phyloP scores from a whole-genome alignment of 1,140 invertebrate genomes.

The Paramacrobiotus metropolitanus region DNA sequence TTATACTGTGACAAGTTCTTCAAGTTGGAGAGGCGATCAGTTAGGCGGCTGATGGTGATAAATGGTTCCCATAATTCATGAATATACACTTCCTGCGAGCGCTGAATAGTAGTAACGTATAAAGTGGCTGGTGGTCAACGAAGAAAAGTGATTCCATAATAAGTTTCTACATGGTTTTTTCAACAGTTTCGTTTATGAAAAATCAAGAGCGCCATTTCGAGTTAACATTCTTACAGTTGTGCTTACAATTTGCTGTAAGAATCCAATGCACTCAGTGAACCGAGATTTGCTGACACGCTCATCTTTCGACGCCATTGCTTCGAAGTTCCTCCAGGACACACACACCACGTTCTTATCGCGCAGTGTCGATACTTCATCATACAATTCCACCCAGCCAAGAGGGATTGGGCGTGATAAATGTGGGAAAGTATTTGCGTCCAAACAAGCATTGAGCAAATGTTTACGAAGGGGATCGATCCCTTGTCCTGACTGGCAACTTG shows the following conservation, averaged over 20 bases:
- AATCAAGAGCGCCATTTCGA: too few species aligned
- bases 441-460: conserved; percentile 6
- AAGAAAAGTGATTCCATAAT: too few species aligned
- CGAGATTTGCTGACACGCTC: background rate
- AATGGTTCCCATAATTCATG: too few species aligned
- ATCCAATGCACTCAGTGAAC: background rate
- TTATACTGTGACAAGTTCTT: too few species aligned
- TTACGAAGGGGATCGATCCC: conserved; percentile 10
- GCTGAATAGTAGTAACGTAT: too few species aligned
- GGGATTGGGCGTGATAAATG: conserved; percentile 7
- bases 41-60: too few species aligned
- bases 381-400: conserved; percentile 6
- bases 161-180: too few species aligned
- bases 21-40: too few species aligned
- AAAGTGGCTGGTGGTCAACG: too few species aligned
- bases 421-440: conserved; percentile 5
- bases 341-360: conserved; percentile 9
- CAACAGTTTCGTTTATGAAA: too few species aligned
- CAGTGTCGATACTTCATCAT: conserved; percentile 11
- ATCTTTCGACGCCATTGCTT: background rate
- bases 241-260: conserved; percentile 3
- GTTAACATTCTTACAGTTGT: too few species aligned
- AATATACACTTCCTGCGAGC: too few species aligned
- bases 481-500: background rate
- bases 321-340: conserved; percentile 9